Evolutionary conservation across 2,888 invertebrate genomes (phyloP).

Genomic region (Notocelia uddmanniana): DNA sequence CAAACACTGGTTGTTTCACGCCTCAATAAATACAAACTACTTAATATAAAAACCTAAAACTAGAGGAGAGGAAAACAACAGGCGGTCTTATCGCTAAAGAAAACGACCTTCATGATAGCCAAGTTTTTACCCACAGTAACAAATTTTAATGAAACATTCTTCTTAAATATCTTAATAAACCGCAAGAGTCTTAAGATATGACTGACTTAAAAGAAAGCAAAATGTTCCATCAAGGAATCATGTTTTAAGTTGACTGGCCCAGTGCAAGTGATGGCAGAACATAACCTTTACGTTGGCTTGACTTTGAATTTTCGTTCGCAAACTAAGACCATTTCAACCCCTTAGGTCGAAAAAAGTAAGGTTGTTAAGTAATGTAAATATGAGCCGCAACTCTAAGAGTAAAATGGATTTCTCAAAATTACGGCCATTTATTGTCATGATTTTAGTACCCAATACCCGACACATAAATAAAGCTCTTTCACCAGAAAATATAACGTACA

Average conservation of each 20-base stretch:
- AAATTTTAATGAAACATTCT: too few relatives aligned
- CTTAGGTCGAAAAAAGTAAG: too few relatives aligned
- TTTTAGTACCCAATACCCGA: neutral
- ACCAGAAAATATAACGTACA: slow-evolving; percentile 20
- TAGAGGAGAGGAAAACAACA: too few relatives aligned
- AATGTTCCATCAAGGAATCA: slow-evolving; percentile 57
- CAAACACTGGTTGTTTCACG: too few relatives aligned
- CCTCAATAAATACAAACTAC: too few relatives aligned
- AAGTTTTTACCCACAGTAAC: too few relatives aligned
- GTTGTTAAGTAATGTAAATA: too few relatives aligned
- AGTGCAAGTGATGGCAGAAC: slow-evolving; percentile 63
- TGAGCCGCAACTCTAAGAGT: too few relatives aligned
- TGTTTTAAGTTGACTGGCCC: slow-evolving; percentile 69
- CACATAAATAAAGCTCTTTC: neutral
- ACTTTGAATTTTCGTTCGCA: slow-evolving; percentile 46
- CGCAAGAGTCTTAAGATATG: neutral
- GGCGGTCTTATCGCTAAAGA: too few relatives aligned
- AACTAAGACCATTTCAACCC: slow-evolving; percentile 24
- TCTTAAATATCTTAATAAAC: neutral
- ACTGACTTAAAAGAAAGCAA: neutral
- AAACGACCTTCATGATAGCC: too few relatives aligned
- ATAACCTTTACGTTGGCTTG: slow-evolving; percentile 57
- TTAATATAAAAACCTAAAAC: too few relatives aligned
- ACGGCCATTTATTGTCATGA: neutral
- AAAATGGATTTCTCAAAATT: neutral